Conservation (phyloP, 2,888 invertebrate genomes). For the Zele albiditarsus region DNA sequence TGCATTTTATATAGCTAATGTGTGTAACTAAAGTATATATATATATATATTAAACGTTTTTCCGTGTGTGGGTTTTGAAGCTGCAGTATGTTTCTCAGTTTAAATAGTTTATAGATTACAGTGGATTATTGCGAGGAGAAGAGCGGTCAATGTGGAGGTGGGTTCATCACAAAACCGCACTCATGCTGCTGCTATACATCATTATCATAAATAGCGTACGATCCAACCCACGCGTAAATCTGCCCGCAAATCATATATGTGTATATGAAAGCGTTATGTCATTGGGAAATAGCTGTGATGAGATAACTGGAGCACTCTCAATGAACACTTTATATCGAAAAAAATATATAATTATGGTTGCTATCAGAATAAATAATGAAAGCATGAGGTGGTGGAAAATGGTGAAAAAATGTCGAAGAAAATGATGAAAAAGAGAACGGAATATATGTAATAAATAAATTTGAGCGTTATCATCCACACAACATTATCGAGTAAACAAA, state of each 20-base stretch:
- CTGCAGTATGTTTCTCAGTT: constrained; percentile 38
- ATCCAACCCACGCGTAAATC: constrained; percentile 72
- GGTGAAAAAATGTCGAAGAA: not conserved
- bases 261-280: constrained; percentile 53
- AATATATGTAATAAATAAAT: not conserved
- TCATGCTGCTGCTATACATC: constrained; percentile 55
- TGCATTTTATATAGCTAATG: constrained; percentile 23
- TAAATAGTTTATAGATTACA: constrained; percentile 31
- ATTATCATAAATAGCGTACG: constrained; percentile 70
- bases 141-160: constrained; percentile 39
- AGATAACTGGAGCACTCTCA: constrained; percentile 6
- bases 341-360: not conserved
- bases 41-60: constrained; percentile 29
- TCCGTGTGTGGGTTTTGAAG: constrained; percentile 34
- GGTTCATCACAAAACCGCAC: constrained; percentile 59
- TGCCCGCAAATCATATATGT: constrained; percentile 68
- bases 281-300: constrained; percentile 43
- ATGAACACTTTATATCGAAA: not conserved
- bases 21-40: not conserved
- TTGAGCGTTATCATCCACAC: constrained; percentile 57
- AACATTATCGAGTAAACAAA: constrained; percentile 62
- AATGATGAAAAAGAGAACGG: not conserved
- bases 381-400: not conserved
- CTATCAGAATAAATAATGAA: not conserved
- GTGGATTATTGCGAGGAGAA: constrained; percentile 26